Evolutionary conservation across 2,797 vertebrate species (phyloP).

Genomic region (Australoheros facetus): DNA sequence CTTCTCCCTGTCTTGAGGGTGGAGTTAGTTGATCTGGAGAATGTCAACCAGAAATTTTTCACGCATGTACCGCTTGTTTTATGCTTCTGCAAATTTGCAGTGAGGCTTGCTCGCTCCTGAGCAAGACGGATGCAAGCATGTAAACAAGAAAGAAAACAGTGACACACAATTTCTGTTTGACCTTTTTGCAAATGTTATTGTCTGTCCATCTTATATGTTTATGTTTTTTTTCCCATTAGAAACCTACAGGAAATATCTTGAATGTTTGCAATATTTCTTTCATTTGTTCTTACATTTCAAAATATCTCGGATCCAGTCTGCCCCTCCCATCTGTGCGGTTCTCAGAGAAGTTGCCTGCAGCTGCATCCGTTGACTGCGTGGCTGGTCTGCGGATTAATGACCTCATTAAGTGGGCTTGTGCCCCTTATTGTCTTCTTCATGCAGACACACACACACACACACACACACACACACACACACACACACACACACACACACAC

Average conservation of each 20-base stretch:
- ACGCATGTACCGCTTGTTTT: conserved; percentile 20
- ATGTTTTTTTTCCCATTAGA: background rate
- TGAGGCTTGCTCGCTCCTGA: conserved; percentile 9
- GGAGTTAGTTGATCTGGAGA: conserved; percentile 36
- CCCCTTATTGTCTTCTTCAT: background rate
- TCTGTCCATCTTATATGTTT: conserved; percentile 24
- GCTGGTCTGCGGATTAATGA: conserved; percentile 57
- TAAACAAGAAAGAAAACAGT: conserved; percentile 40
- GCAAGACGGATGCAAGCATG: conserved; percentile 14
- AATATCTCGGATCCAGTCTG: background rate
- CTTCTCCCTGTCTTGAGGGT: conserved; percentile 38
- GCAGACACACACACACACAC: background rate
- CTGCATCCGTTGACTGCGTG: conserved; percentile 48
- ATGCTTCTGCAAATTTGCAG: conserved; percentile 36
- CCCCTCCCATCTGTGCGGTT: conserved; percentile 41
- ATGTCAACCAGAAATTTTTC: conserved; percentile 41
- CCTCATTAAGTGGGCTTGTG: conserved; percentile 44
- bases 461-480: background rate
- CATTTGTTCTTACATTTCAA: background rate
- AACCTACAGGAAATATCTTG: conserved; percentile 3
- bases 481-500: too few relatives aligned
- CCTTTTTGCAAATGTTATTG: conserved; percentile 55
- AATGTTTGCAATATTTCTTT: conserved; percentile 31
- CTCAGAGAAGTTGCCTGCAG: conserved; percentile 42
- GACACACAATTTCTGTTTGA: conserved; percentile 53